These are phyloP conservation scores for Antechinus flavipes DNA, from an alignment of 2,113 vertebrate genomes.

Conservation along the genomic window DNA sequence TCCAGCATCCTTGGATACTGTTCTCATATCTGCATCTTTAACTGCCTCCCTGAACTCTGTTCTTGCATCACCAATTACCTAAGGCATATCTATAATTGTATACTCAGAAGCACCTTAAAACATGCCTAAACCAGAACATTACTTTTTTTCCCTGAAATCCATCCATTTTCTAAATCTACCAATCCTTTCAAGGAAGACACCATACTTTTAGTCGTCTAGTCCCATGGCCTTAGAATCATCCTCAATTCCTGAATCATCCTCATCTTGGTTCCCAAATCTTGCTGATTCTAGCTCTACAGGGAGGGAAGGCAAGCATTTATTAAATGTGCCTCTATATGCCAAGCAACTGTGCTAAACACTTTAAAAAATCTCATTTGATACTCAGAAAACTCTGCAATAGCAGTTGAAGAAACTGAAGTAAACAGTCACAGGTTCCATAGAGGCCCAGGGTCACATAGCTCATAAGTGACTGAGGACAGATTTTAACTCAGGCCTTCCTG, in stretches of 20 bases:
- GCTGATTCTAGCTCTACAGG: not conserved
- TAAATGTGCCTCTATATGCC: not conserved
- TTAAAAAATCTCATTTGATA: not conserved
- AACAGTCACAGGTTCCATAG: not conserved
- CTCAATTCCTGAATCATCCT: not conserved
- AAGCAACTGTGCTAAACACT: not conserved
- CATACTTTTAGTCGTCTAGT: not conserved
- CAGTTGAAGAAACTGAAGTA: not conserved
- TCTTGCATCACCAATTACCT: not conserved
- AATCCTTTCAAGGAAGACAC: not conserved
- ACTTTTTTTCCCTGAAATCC: not conserved
- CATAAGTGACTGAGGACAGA: not conserved
- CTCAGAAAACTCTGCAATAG: not conserved
- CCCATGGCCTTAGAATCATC: not conserved
- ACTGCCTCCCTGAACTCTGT: not conserved
- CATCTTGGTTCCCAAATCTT: not conserved
- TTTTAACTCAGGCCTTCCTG: not conserved
- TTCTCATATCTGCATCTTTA: not conserved
- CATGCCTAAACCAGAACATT: not conserved
- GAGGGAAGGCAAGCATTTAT: not conserved
- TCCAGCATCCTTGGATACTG: not conserved
- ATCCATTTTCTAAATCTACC: not conserved
- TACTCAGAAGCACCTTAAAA: not conserved
- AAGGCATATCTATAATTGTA: not conserved
- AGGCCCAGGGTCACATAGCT: not conserved